Base-by-base conservation (phyloP, 2,113 vertebrate species). In the Benitochromis conjunctus region DNA sequence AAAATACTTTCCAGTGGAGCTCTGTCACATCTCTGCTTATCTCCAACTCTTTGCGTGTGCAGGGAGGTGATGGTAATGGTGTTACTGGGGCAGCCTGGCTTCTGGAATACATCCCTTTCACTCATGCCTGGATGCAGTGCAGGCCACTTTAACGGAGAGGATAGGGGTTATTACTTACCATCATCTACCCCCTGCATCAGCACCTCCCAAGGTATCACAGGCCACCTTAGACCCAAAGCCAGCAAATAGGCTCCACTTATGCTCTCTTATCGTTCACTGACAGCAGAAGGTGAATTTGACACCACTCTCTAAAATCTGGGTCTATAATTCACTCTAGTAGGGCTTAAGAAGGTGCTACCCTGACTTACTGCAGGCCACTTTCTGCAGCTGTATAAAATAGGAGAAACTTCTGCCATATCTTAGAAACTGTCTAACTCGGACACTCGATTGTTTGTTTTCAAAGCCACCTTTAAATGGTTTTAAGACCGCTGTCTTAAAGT, bases 41-140 rank as follows among this genome's bases (percentile, higher is more conserved):
- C 93, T 94, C 81, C 84, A 76, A 64, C 66, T 88, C 10, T 81
- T 74, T 79, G 55, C n/a, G 64, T 71, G 66, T 64, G 74, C 77
- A 60, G 38, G 84, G 31, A 55, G 66, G 58, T 74, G 83, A 6
- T 16, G 64, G 66, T 84, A 82, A 87, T 80, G 80, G 85, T 66
- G 81, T 76, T 85, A 60, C 62, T 24, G 53, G 9, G 57, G 26
- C 29, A 24, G 64, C 74, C 79, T 76, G 82, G 80, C 79, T 86
- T 92, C 92, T 94, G 94, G 91, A 84, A 89, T 88, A 76, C 80
- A 76, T 94, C 90, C 79, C 48, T 85, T 88, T 76, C 78, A 87
- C 80, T 79, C 81, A 60, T 55, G 51, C 53, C 69, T 55, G 62
- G 77, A 80, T 81, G 64, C 82, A 85, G 93, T 89, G 89, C 62